Conservation (phyloP, 2,797 vertebrate species). For the Callimico goeldii region DNA sequence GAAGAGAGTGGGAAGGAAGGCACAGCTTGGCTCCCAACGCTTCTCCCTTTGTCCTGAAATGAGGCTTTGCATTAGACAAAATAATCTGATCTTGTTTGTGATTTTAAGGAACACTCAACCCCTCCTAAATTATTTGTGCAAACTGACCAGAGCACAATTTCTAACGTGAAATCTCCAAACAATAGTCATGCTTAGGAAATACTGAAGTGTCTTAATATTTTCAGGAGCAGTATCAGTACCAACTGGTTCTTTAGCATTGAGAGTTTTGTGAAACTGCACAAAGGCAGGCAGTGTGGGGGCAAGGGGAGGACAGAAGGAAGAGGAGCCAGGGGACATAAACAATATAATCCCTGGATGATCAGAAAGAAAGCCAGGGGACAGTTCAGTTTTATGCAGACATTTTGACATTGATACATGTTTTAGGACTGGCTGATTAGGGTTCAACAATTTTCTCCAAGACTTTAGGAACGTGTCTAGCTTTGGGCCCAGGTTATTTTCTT, state of each 20-base stretch:
- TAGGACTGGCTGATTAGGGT: not conserved
- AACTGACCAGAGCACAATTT: not conserved
- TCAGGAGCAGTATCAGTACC: not conserved
- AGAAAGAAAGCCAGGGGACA: not conserved
- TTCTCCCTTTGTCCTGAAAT: not conserved
- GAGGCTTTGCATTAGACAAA: not conserved
- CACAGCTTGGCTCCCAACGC: not conserved
- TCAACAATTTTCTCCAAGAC: not conserved
- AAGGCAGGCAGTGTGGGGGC: not conserved
- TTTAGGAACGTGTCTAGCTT: not conserved
- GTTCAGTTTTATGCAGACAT: not conserved
- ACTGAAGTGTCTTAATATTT: not conserved
- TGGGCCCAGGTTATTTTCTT: not conserved
- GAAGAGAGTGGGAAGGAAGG: not conserved
- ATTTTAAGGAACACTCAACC: not conserved
- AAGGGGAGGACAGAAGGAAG: too few species aligned
- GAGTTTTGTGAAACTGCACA: not conserved
- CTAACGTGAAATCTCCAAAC: not conserved
- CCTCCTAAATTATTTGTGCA: not conserved
- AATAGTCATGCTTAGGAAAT: constrained; percentile 15
- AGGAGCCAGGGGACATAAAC: too few species aligned
- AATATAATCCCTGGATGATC: not conserved
- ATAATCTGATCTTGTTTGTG: not conserved
- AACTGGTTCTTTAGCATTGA: not conserved
- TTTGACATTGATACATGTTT: not conserved